These are phyloP conservation scores for Aramus guarauna DNA, from an alignment of 2,113 vertebrate species.

Conservation along the genomic window DNA sequence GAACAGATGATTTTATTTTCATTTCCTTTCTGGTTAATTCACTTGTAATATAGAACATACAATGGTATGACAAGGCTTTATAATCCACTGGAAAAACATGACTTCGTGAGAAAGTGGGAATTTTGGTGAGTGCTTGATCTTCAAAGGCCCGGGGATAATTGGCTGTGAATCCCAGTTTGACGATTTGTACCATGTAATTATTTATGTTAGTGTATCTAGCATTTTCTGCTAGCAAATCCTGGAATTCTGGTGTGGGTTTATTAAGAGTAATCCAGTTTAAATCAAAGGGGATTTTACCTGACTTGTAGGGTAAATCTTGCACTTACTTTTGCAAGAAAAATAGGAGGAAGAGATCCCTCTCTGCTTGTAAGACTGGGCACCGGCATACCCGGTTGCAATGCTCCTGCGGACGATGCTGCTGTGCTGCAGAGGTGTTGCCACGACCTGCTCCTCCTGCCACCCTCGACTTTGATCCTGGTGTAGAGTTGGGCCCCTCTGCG, in stretches of 20 bases:
- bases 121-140: not conserved
- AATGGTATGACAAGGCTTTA: not conserved
- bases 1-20: not conserved
- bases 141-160: not conserved
- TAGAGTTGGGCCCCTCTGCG: fast-evolving
- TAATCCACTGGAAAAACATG: not conserved
- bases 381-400: fast-evolving
- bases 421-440: fast-evolving
- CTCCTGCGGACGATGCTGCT: fast-evolving
- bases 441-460: fast-evolving
- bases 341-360: not conserved
- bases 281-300: not conserved
- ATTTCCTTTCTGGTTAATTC: not conserved
- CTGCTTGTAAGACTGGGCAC: fast-evolving
- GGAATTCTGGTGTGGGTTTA: not conserved
- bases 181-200: fast-evolving
- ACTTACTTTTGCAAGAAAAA: not conserved
- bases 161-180: not conserved
- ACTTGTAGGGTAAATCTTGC: not conserved
- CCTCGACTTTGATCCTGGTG: fast-evolving
- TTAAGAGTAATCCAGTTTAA: not conserved
- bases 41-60: not conserved
- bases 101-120: not conserved
- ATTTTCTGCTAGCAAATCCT: not conserved
- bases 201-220: not conserved